Evolutionary conservation across 2,888 invertebrate species (phyloP).

Genomic region (Trachelus tabidus): DNA sequence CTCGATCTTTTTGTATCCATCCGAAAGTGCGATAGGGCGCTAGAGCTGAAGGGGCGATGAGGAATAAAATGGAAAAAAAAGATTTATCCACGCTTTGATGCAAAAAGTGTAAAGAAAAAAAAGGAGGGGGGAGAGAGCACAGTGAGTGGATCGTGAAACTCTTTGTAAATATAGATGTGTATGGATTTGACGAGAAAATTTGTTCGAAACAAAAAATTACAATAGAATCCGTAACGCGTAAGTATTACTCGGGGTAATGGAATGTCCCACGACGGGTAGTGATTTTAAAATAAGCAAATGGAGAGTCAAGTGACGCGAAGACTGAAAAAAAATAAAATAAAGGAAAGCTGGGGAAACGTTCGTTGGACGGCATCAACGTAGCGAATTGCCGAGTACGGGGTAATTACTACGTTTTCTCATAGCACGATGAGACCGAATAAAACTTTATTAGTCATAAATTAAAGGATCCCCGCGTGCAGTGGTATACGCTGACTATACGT

Average conservation of each 20-base stretch:
- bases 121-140: neutral
- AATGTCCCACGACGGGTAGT: neutral
- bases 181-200: neutral
- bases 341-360: neutral
- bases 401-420: neutral
- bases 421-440: neutral
- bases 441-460: neutral
- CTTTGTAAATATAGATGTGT: neutral
- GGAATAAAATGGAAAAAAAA: neutral
- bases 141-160: neutral
- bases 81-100: neutral
- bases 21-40: neutral
- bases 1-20: neutral
- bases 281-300: neutral
- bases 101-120: neutral
- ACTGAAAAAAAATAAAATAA: neutral
- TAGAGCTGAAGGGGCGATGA: too few relatives aligned
- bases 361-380: neutral
- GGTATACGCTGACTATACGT: neutral
- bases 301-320: neutral
- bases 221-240: neutral
- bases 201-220: neutral
- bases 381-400: neutral
- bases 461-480: neutral
- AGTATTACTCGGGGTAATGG: neutral